Conservation (phyloP, 2,113 vertebrate species). For the Cyanoramphus novaezelandiae region DNA sequence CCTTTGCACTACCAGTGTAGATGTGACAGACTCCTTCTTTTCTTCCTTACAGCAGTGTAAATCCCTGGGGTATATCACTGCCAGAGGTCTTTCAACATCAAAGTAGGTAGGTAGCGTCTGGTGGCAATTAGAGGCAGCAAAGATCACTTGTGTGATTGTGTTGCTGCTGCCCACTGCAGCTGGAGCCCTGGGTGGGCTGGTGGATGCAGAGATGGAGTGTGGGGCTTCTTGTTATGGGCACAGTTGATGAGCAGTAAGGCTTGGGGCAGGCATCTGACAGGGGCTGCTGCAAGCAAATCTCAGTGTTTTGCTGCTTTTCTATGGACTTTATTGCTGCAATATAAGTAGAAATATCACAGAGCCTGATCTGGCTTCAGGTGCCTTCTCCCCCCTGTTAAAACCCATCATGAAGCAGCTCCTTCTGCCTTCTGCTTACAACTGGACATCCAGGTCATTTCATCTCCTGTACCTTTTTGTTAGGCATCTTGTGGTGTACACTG, state of each 20-base stretch:
- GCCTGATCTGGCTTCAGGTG: neutral
- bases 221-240: neutral
- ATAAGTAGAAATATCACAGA: neutral
- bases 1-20: neutral
- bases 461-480: neutral
- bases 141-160: neutral
- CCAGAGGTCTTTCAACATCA: neutral
- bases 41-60: neutral
- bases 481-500: neutral
- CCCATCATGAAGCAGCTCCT: neutral
- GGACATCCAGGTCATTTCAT: rapidly evolving
- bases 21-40: neutral
- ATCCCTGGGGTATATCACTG: neutral
- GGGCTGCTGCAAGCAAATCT: neutral
- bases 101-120: neutral
- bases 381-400: neutral
- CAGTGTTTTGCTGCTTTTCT: neutral
- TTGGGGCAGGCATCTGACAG: neutral
- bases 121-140: neutral
- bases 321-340: neutral
- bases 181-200: neutral
- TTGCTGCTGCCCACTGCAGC: neutral
- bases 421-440: neutral
- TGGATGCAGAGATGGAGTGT: neutral
- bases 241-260: neutral